Percentiles rank a stretch among this genome's conserved stretches.
Conservation (phyloP, 2,113 vertebrate species). For the Scytalopus superciliaris region DNA sequence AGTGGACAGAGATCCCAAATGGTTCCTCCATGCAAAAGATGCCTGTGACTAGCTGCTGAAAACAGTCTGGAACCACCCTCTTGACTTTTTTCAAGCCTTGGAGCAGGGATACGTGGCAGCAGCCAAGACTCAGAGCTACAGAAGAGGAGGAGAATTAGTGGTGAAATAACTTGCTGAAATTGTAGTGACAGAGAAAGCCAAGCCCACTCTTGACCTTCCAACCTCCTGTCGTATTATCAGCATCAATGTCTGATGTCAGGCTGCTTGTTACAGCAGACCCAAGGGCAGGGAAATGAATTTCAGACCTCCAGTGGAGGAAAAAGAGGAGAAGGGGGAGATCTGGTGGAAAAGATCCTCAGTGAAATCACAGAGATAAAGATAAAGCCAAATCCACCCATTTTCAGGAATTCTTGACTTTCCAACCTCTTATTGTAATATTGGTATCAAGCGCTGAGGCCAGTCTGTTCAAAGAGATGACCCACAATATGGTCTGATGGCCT, state of each 20-base stretch:
- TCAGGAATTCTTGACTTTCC: not conserved
- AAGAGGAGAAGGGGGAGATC: not conserved
- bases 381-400: not conserved
- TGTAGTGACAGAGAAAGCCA: accelerated
- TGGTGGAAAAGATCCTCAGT: not conserved
- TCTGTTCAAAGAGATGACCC: not conserved
- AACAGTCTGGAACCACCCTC: not conserved
- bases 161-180: not conserved
- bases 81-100: not conserved
- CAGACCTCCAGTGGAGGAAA: not conserved
- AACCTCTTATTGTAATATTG: not conserved
- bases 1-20: accelerated
- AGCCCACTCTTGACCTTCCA: not conserved
- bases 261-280: no score
- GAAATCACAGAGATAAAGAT: not conserved
- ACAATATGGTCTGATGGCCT: not conserved
- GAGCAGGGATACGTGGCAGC: not conserved
- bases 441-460: not conserved
- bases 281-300: not conserved
- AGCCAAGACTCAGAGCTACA: not conserved
- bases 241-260: not conserved
- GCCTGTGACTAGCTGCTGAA: no score
- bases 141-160: not conserved
- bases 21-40: not conserved
- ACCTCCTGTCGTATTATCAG: no score